Conservation (phyloP, 2,888 invertebrate genomes). For the Buathra laborator region DNA sequence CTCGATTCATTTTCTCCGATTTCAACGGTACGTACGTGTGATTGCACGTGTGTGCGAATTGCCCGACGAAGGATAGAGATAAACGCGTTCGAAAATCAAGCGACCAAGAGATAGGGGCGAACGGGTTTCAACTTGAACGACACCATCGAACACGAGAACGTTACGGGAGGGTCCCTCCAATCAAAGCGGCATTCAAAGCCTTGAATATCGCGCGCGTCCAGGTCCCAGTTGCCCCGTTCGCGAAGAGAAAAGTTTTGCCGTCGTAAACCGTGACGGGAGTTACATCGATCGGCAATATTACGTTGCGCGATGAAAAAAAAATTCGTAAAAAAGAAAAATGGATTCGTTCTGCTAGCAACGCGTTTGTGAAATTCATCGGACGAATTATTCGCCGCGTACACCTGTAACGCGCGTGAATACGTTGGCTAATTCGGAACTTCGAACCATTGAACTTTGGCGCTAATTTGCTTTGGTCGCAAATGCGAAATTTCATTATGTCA, state of each 20-base stretch:
- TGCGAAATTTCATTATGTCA: too few relatives aligned
- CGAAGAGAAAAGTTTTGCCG: slow-evolving; percentile 52
- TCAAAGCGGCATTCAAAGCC: slow-evolving; percentile 68
- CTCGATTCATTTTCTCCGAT: background rate
- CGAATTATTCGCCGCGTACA: too few relatives aligned
- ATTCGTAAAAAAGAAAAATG: too few relatives aligned
- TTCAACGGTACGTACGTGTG: background rate
- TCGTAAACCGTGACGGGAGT: slow-evolving; percentile 5
- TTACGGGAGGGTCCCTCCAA: slow-evolving; percentile 54
- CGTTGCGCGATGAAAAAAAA: too few relatives aligned
- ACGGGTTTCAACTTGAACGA: slow-evolving; percentile 55
- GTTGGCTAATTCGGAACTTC: too few relatives aligned
- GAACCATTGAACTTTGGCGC: too few relatives aligned
- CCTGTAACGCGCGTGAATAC: too few relatives aligned
- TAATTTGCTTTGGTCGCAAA: too few relatives aligned
- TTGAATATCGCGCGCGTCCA: slow-evolving; percentile 1
- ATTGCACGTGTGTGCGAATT: background rate
- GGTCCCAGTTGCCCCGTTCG: slow-evolving; percentile 14
- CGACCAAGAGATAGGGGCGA: slow-evolving; percentile 25
- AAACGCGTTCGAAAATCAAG: slow-evolving; percentile 63
- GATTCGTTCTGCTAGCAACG: too few relatives aligned
- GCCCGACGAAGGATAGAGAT: slow-evolving; percentile 11
- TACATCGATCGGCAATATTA: background rate
- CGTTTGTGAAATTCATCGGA: too few relatives aligned
- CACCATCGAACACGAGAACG: slow-evolving; percentile 52